These are phyloP conservation scores for Epicauta chinensis DNA, from an alignment of 1,140 invertebrate genomes.

Conservation along the genomic window DNA sequence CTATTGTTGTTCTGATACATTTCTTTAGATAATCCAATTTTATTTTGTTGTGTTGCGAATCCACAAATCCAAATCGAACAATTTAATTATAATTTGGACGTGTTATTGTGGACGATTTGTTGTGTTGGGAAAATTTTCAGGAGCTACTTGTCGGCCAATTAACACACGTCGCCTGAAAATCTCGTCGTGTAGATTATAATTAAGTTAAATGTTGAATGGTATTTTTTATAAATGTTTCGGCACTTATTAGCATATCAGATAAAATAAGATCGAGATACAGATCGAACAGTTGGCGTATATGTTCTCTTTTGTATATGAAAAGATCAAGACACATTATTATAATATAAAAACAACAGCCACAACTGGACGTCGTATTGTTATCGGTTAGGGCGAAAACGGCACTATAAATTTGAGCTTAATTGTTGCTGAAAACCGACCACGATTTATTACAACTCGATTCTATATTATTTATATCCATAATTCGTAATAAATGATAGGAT, in stretches of 20 bases:
- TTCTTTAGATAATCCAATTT: constrained; percentile 14
- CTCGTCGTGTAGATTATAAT: constrained; percentile 5
- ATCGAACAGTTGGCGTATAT: constrained; percentile 16
- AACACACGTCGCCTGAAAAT: constrained; percentile 10
- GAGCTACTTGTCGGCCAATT: background rate
- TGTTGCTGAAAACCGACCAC: constrained; percentile 30
- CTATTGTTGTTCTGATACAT: constrained; percentile 10
- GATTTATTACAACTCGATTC: constrained; percentile 23
- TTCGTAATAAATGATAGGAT: constrained; percentile 30
- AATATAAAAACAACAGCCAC: too few species aligned
- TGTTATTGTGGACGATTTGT: too few species aligned
- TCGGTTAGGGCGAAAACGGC: constrained; percentile 20
- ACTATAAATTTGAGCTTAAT: constrained; percentile 29
- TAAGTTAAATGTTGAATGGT: too few species aligned
- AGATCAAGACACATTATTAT: too few species aligned
- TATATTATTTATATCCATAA: constrained; percentile 27
- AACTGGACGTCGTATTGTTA: constrained; percentile 17
- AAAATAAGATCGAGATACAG: constrained; percentile 1
- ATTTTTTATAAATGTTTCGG: too few species aligned
- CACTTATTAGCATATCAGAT: constrained; percentile 14
- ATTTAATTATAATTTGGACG: too few species aligned
- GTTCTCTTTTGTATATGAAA: too few species aligned
- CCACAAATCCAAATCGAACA: too few species aligned
- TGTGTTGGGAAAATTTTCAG: too few species aligned
- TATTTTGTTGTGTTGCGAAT: background rate